Evolutionary conservation across 2,888 invertebrate genomes (phyloP), one percentile per base, ranked within the genome.

Genomic region (Chrysolina haemoptera): DNA sequence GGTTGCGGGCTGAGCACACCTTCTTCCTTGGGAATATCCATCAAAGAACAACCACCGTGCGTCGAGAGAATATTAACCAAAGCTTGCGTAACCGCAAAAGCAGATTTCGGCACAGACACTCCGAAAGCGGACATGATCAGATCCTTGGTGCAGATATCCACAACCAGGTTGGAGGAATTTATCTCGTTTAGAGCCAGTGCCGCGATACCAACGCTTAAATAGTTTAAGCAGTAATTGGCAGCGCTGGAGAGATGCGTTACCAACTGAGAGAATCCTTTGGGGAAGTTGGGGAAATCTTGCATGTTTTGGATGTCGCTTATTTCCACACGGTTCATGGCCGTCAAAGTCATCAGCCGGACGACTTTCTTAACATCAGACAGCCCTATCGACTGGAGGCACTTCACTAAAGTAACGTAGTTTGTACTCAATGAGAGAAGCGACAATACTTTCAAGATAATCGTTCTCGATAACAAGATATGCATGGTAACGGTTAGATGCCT

Each of bases 21-120:
- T 46, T 86, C 86, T 59, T 88, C 86, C 79, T 87, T 87, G 0
- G 86, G 82, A 43, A 86, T 73, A 66, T 87, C 86, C 78, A 87
- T 81, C 46, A 88, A 79, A 11, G 87, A 88, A 75, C 85, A 86
- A 79, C 89, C 89, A 3, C 89, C 89, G 75, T 89, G 87, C 1
- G 86, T 86, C 0, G 89, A 88, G 6, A 92, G 86, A 41, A 92
- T 89, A 66, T 90, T 89, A 1, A 92, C 91, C 11, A 92, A 85
- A 11, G 91, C 90, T 85, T 91, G 91, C 3, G 91, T 91, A 2
- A 92, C 92, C 16, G 91, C 89, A 83, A 91, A 87, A 82, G 81
- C 87, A 79, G 83, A 86, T 82, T 80, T 86, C 20, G 85, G 84
- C 22, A 84, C 80, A n/a, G 80, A 75, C 46, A 84, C 78, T 12